These are phyloP conservation scores for Shinisaurus crocodilurus DNA, from an alignment of 2,113 vertebrate genomes.

Conservation along the genomic window DNA sequence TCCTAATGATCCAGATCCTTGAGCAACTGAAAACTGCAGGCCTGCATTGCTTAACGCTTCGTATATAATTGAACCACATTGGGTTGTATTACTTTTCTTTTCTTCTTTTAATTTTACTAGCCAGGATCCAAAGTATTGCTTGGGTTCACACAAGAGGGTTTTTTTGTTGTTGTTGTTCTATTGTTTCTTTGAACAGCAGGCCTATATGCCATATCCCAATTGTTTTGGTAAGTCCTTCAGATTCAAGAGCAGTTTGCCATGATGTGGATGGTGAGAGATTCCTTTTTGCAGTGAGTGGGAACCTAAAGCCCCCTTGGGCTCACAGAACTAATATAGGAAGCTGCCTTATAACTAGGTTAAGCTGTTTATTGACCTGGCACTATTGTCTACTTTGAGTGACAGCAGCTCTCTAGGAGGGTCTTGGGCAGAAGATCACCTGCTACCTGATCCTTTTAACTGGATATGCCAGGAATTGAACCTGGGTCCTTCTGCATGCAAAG, in stretches of 20 bases:
- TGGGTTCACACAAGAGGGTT: not conserved
- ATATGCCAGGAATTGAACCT: not conserved
- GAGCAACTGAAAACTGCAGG: not conserved
- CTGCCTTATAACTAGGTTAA: not conserved
- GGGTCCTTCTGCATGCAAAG: not conserved
- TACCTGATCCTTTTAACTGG: not conserved
- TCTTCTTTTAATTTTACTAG: not conserved
- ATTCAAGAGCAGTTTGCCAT: not conserved
- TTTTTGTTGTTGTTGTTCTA: not conserved
- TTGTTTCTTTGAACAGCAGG: not conserved
- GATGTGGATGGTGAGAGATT: no score
- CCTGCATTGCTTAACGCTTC: not conserved
- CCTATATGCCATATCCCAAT: not conserved
- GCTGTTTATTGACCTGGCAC: not conserved
- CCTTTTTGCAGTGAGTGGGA: no score
- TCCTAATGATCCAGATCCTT: no score
- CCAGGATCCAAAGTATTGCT: not conserved
- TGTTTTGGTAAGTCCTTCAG: not conserved
- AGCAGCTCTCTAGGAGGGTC: not conserved
- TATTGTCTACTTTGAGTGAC: not conserved
- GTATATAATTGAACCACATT: fast-evolving
- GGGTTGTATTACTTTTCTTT: fast-evolving
- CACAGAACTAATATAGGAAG: not conserved
- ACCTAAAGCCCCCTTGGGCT: not conserved
- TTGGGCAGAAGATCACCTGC: not conserved